phyloP scores from a whole-genome alignment of 1,140 invertebrate species.

The Phortica variegata region DNA sequence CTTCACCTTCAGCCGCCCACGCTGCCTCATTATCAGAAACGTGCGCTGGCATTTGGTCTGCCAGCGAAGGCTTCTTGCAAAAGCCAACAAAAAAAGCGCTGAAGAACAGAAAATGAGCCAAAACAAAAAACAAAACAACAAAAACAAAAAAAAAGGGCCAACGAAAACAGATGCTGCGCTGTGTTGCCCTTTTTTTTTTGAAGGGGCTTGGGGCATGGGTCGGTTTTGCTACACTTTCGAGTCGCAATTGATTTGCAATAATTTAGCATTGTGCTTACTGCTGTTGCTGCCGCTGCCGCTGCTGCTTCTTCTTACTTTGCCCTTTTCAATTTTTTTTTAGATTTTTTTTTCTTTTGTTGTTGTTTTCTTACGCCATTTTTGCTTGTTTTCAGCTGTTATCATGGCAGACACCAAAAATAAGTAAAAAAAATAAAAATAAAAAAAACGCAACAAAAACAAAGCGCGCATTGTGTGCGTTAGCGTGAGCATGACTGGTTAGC shows the following conservation, averaged over 20 bases:
- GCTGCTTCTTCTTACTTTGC: neutral
- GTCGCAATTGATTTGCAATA: slow-evolving; percentile 53
- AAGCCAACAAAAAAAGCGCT: too few species aligned
- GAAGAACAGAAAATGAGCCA: too few species aligned
- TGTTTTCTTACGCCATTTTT: too few species aligned
- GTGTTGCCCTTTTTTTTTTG: neutral
- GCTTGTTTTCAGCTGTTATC: too few species aligned
- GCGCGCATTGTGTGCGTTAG: too few species aligned
- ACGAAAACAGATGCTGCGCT: slow-evolving; percentile 14
- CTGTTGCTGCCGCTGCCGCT: neutral
- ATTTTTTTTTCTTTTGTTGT: neutral
- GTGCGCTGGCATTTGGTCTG: slow-evolving; percentile 5
- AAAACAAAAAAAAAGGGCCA: too few species aligned
- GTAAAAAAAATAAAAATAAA: too few species aligned
- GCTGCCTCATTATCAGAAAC: slow-evolving; percentile 1
- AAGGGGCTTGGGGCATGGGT: slow-evolving; percentile 10
- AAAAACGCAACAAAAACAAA: too few species aligned
- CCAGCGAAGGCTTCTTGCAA: too few species aligned
- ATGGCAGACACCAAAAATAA: too few species aligned
- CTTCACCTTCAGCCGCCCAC: neutral
- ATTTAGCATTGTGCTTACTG: slow-evolving; percentile 38
- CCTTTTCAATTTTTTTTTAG: neutral
- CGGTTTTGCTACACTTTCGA: slow-evolving; percentile 19
- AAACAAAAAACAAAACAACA: too few species aligned
- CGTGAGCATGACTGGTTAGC: too few species aligned